These are phyloP conservation scores for Paratilapia polleni DNA, from an alignment of 2,113 vertebrate genomes.

Conservation along the genomic window DNA sequence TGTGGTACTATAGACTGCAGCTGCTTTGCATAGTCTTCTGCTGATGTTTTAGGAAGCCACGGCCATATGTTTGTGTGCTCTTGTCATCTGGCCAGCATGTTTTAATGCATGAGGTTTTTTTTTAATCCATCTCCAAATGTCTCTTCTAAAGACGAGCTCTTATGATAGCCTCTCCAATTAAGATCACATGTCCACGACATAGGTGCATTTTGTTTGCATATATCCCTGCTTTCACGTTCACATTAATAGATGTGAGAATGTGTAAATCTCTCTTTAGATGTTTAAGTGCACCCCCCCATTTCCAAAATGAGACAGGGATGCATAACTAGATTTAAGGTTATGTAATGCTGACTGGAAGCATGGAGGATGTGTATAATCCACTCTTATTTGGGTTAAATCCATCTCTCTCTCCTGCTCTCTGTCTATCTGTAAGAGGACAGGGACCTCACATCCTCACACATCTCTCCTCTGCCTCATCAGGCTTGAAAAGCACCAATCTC, in stretches of 20 bases:
- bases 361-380: slow-evolving; percentile 75
- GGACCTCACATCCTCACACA: slow-evolving; percentile 43
- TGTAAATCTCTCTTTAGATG: slow-evolving; percentile 47
- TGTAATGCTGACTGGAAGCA: slow-evolving; percentile 76
- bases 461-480: slow-evolving; percentile 41
- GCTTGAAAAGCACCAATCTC: slow-evolving; percentile 33
- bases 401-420: slow-evolving; percentile 48
- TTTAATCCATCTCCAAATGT: not conserved
- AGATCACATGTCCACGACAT: not conserved
- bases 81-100: slow-evolving; percentile 13
- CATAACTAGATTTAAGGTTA: slow-evolving; percentile 81
- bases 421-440: slow-evolving; percentile 60
- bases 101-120: not conserved
- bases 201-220: not conserved
- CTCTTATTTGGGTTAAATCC: slow-evolving; percentile 78
- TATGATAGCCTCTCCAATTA: not conserved
- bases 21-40: slow-evolving; percentile 43
- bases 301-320: slow-evolving; percentile 71
- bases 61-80: slow-evolving; percentile 39
- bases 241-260: slow-evolving; percentile 2
- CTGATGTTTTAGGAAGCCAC: slow-evolving; percentile 50
- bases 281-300: slow-evolving; percentile 18
- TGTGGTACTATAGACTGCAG: slow-evolving; percentile 46
- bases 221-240: not conserved
- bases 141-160: not conserved